phyloP scores from a whole-genome alignment of 2,113 vertebrate genomes.

The Mobula birostris region DNA sequence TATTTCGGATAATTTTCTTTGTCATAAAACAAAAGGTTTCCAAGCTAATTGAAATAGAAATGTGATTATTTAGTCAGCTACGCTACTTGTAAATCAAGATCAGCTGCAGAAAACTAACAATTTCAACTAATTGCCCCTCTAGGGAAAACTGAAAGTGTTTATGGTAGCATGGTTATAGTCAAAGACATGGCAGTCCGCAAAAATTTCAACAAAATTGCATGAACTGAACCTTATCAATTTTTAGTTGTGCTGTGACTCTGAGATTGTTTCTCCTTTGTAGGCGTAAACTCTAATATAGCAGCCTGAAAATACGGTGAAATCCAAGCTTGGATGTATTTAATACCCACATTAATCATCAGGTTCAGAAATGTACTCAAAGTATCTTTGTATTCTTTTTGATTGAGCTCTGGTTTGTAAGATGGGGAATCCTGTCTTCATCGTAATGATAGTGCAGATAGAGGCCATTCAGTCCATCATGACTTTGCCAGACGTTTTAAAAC shows the following conservation, averaged over 20 bases:
- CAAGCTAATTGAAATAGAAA: slow-evolving; percentile 6
- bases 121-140: slow-evolving; percentile 7
- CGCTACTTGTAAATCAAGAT: background rate
- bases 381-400: background rate
- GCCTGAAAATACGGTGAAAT: background rate
- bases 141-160: slow-evolving; percentile 24
- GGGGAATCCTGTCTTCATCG: background rate
- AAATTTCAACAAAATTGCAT: background rate
- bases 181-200: background rate
- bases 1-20: background rate
- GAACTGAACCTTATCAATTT: background rate
- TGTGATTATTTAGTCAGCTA: background rate
- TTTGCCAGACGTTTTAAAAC: too few species aligned
- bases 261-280: background rate
- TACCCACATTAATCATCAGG: too few species aligned
- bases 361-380: background rate
- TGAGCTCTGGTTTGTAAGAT: background rate
- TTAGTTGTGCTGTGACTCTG: background rate
- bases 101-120: background rate
- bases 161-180: background rate
- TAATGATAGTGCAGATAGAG: background rate
- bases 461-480: too few species aligned
- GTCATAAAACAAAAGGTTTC: background rate
- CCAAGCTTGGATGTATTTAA: background rate
- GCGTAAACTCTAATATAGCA: background rate